Base-by-base conservation (phyloP, 2,888 invertebrate species). In the Cryptocheilus praepositus region DNA sequence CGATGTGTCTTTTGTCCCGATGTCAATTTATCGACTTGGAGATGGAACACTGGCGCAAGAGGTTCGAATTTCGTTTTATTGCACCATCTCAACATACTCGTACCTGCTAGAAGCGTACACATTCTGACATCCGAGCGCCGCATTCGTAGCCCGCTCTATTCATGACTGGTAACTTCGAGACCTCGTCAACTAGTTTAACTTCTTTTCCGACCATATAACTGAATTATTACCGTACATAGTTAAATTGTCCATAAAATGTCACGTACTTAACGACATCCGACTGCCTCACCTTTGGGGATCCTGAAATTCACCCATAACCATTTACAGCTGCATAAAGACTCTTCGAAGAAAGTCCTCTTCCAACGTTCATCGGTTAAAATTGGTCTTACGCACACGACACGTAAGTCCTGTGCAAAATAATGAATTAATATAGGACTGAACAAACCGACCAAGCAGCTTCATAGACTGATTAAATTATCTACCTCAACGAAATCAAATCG, bases 401-500 rank as follows among this genome's bases (percentile, higher is more conserved):
- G 36, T 36, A 36, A 36, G 36, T 11, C 1, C 36, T 1, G 3
- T 36, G 36, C 36, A 7, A 36, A 36, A 28, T 8, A 36, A 55
- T 13, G 18, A 36, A 18, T 13, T 15, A 8, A 15, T 21, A 43
- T 63, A 74, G 57, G 57, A 61, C 67, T 66, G 59, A 65, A 81
- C 77, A 73, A 77, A 79, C 76, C 80, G 77, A 77, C 77, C 63
- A 76, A 72, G 66, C 76, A 76, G 72, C 79, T 84, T 82, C 81
- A 85, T 86, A 86, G 85, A 86, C 85, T 86, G 85, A 86, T 86
- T 85, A 83, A 86, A 86, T 83, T 85, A 86, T 85, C 85, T 86
- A 85, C 85, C 85, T 85, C 85, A 85, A 77, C 79, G 83, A 86
- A 36, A 85, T 86, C 84, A 86, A 85, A 85, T 85, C 81, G 83